phyloP scores from a whole-genome alignment of 2,888 invertebrate species.

The Heliconius aoede region DNA sequence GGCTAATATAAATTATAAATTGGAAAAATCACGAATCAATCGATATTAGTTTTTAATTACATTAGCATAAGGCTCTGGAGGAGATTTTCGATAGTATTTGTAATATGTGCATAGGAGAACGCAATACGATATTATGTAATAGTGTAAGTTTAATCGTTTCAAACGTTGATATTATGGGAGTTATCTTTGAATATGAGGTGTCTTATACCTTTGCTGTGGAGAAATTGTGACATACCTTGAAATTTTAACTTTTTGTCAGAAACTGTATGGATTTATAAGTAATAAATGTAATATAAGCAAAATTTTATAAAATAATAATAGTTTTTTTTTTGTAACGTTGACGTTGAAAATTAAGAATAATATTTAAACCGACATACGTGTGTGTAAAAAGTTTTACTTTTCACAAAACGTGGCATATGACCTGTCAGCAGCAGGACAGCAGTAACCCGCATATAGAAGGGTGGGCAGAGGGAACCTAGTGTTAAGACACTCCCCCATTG shows the following conservation, averaged over 20 bases:
- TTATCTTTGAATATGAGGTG: slow-evolving; percentile 1
- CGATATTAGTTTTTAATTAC: slow-evolving; percentile 32
- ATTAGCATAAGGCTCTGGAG: not conserved
- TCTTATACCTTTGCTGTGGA: not conserved
- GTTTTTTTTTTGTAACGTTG: too few relatives aligned
- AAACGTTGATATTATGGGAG: slow-evolving; percentile 3
- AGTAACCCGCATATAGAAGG: not conserved
- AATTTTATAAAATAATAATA: too few relatives aligned
- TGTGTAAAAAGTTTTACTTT: too few relatives aligned
- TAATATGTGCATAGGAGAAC: slow-evolving; percentile 23
- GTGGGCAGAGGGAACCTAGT: not conserved
- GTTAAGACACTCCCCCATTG: not conserved
- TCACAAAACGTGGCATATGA: too few relatives aligned
- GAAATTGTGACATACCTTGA: not conserved
- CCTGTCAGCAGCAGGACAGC: too few relatives aligned
- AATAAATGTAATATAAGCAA: too few relatives aligned
- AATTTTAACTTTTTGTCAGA: too few relatives aligned
- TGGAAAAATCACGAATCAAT: slow-evolving; percentile 17
- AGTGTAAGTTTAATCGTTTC: slow-evolving; percentile 27
- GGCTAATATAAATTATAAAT: not conserved
- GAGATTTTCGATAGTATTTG: not conserved
- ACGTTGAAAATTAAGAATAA: too few relatives aligned
- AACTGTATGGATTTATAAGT: too few relatives aligned
- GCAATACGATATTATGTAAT: slow-evolving; percentile 25
- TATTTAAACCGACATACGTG: too few relatives aligned